These are phyloP conservation scores for Zosterops japonicus DNA, from an alignment of 2,113 vertebrate species.

Conservation along the genomic window DNA sequence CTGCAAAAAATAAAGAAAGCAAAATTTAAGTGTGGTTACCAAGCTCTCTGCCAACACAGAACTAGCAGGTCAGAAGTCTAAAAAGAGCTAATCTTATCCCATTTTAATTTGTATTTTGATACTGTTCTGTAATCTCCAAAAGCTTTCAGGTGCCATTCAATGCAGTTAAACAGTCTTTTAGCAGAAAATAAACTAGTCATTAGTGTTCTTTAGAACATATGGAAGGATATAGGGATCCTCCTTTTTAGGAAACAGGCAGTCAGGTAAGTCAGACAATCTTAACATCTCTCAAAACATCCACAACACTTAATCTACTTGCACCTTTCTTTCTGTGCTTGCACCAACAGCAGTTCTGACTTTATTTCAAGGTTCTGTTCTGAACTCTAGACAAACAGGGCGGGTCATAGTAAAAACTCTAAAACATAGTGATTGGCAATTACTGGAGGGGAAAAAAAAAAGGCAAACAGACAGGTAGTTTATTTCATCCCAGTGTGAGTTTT, in stretches of 20 bases:
- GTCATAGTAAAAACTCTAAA: not conserved
- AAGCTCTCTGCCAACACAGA: not conserved
- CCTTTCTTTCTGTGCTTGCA: not conserved
- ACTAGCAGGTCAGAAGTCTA: not conserved
- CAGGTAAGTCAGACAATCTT: not conserved
- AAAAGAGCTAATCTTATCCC: not conserved
- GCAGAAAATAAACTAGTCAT: not conserved
- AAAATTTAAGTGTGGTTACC: not conserved
- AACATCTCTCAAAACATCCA: not conserved
- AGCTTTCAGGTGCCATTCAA: not conserved
- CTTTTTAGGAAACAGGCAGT: not conserved
- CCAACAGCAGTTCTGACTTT: not conserved
- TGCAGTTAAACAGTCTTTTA: not conserved
- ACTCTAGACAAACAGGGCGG: not conserved
- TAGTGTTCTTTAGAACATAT: not conserved
- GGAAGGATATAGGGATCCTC: not conserved
- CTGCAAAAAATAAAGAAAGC: constrained; percentile 59
- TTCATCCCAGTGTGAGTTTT: not conserved
- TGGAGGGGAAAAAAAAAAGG: not conserved
- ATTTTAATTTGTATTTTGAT: not conserved
- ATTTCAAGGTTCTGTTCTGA: not conserved
- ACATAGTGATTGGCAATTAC: not conserved
- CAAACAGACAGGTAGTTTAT: not conserved
- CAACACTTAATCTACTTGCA: not conserved
- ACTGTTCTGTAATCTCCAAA: not conserved